Evolutionary conservation across 2,113 vertebrate genomes (phyloP).

Genomic region (Cardinalis cardinalis): DNA sequence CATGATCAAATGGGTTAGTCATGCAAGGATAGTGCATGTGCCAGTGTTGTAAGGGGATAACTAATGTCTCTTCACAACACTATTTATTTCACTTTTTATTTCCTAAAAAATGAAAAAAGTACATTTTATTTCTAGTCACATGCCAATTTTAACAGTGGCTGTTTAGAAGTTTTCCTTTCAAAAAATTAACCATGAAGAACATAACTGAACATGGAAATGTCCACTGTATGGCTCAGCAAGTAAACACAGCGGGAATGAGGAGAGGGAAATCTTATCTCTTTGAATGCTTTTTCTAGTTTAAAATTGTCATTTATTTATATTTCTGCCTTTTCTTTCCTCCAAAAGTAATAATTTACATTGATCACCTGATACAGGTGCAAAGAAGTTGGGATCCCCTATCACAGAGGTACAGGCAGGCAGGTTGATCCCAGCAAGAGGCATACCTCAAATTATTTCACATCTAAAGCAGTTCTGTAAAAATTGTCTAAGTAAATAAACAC

Average conservation of each 20-base stretch:
- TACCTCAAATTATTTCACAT: background rate
- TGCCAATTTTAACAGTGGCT: background rate
- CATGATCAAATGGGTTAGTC: constrained; percentile 27
- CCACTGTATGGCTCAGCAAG: background rate
- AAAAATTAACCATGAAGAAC: background rate
- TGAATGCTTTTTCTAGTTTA: background rate
- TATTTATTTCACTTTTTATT: background rate
- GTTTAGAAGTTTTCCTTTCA: background rate
- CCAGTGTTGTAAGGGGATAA: background rate
- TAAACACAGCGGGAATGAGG: background rate
- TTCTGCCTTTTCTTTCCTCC: background rate
- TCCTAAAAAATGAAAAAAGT: background rate
- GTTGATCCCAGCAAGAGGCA: background rate
- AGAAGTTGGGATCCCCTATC: background rate
- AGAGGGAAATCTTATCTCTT: background rate
- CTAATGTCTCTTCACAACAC: background rate
- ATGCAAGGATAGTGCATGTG: background rate
- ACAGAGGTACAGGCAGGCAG: background rate
- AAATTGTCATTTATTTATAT: background rate
- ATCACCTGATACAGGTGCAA: background rate
- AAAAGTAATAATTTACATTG: background rate
- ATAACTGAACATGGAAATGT: background rate
- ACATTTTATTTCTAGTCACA: background rate
- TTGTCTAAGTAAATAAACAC: background rate
- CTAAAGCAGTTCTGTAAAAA: background rate